These are phyloP conservation scores for Halictus quadricinctus DNA, from an alignment of 2,888 invertebrate genomes.

Conservation along the genomic window DNA sequence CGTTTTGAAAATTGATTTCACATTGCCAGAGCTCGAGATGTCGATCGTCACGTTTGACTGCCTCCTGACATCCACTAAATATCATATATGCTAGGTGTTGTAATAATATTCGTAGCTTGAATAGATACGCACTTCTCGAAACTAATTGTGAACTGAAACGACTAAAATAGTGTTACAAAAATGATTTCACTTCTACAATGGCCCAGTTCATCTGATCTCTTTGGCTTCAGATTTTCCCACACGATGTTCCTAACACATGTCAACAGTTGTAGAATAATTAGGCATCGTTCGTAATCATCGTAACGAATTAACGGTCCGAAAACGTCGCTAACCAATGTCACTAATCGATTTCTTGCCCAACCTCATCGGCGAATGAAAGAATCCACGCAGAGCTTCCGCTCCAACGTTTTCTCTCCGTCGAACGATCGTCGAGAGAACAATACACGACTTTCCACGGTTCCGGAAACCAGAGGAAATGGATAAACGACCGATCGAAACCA, in stretches of 20 bases:
- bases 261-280: neutral
- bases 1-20: too few relatives aligned
- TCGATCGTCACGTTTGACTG: constrained; percentile 11
- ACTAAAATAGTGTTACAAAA: neutral
- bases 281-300: neutral
- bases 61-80: neutral
- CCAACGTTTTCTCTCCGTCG: constrained; percentile 18
- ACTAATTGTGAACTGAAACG: neutral
- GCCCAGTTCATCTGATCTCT: neutral
- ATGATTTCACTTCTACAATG: neutral
- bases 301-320: constrained; percentile 15
- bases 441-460: constrained; percentile 34
- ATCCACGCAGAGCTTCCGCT: constrained; percentile 7
- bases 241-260: neutral
- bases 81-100: constrained; percentile 1
- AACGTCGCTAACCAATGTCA: neutral
- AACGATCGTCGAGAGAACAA: constrained; percentile 50
- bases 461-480: constrained; percentile 15
- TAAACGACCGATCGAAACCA: constrained; percentile 29
- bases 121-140: neutral
- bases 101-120: neutral
- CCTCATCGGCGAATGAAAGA: constrained; percentile 17
- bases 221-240: neutral
- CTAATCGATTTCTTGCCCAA: constrained; percentile 8
- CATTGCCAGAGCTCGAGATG: constrained; percentile 21